These are phyloP conservation scores for Eudasyphora cyanicolor DNA, from an alignment of 2,888 invertebrate species.

Conservation along the genomic window DNA sequence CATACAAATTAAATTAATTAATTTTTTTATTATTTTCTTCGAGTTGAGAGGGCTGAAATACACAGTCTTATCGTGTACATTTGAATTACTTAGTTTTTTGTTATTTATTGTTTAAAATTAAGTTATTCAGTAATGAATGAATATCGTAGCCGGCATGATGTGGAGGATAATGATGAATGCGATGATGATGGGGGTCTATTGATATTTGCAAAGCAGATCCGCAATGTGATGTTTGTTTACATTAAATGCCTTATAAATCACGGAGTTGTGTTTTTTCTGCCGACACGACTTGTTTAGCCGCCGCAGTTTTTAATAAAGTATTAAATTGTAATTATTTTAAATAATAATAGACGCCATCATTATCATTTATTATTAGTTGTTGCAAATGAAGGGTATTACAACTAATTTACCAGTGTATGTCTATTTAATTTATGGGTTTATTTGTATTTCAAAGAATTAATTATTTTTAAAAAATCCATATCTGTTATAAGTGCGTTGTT, in stretches of 20 bases:
- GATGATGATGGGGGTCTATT: slow-evolving; percentile 56
- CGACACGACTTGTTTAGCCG: background rate
- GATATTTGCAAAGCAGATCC: slow-evolving; percentile 48
- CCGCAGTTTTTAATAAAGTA: background rate
- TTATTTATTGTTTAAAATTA: background rate
- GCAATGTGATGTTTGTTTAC: slow-evolving; percentile 35
- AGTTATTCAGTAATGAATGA: background rate
- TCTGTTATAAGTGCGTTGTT: too few species aligned
- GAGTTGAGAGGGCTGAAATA: background rate
- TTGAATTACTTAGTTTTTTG: too few species aligned
- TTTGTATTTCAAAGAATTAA: too few species aligned
- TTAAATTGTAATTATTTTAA: slow-evolving; percentile 18
- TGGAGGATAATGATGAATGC: slow-evolving; percentile 24
- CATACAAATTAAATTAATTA: too few species aligned
- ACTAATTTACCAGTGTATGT: background rate
- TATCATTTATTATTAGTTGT: background rate
- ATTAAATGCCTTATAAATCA: slow-evolving; percentile 28
- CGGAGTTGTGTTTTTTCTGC: background rate
- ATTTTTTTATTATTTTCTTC: background rate
- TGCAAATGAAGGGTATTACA: slow-evolving; percentile 7
- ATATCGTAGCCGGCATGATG: background rate
- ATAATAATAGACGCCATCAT: slow-evolving; percentile 10
- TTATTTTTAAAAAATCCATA: too few species aligned
- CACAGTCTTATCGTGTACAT: slow-evolving; percentile 18
- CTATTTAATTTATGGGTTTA: too few species aligned